Evolutionary conservation across 2,888 invertebrate species (phyloP), one percentile per base, ranked within the genome.

Genomic region (Drymonia ruficornis): DNA sequence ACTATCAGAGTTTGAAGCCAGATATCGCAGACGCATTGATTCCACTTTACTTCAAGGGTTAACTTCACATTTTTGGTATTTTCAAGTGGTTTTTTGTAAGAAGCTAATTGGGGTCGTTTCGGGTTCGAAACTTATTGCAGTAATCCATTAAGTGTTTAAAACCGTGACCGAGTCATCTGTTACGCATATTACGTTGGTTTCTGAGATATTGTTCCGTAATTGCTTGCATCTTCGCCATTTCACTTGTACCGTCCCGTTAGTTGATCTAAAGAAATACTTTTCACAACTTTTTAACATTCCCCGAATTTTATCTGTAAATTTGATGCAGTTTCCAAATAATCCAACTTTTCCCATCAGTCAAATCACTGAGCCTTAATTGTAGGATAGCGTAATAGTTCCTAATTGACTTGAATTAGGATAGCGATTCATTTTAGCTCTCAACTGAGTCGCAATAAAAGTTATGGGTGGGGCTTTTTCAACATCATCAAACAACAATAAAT

Each of bases 41-140:
- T 51, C 51, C 2, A 44, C 23, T 12, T 9, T 23, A 2, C 46
- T 31, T 29, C 57, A 67, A 65, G 61, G 62, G 59, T 56, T 61
- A 70, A 59, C 68, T 69, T 64, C 61, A 67, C 62, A 51, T 56
- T 69, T 61, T 58, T 60, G 50, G 49, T 55, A 28, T 52, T 52
- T 53, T 67, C 55, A 56, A 76, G 67, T 72, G 65, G 52, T 55
- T 65, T 73, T 73, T 76, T 71, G 64, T 63, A 31, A 46, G 23
- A 31, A 49, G 52, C 50, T 48, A 67, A 66, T 70, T 72, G 63
- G 69, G 59, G 69, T 59, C 65, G 53, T 49, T 40, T 40, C 63
- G 64, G 65, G 29, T 29, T 59, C 49, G 49, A 36, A 18, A 59
- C 58, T 59, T 68, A 66, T 67, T 70, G 65, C 67, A 56, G 51